Evolutionary conservation across 2,888 invertebrate species (phyloP).

Genomic region (Bellardia bayeri): DNA sequence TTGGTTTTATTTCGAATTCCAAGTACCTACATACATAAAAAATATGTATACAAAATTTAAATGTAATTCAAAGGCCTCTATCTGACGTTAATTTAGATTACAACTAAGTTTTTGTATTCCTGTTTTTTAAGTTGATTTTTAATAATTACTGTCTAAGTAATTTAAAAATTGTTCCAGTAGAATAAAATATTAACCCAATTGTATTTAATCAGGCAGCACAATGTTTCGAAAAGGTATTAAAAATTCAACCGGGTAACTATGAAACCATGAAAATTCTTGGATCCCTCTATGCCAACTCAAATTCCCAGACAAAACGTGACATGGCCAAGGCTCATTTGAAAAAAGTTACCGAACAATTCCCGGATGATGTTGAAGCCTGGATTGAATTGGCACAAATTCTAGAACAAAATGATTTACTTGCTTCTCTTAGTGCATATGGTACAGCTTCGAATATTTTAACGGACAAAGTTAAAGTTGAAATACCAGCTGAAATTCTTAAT

Average conservation of each 20-base stretch:
- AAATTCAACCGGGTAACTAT: slow-evolving; percentile 98
- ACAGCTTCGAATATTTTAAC: slow-evolving; percentile 96
- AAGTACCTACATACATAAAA: too few relatives aligned
- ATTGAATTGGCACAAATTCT: slow-evolving; percentile 99
- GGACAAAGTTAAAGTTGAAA: slow-evolving; percentile 96
- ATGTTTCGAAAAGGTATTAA: slow-evolving; percentile 99
- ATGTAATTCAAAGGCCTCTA: too few relatives aligned
- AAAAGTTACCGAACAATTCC: slow-evolving; percentile 98
- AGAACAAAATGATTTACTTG: slow-evolving; percentile 96
- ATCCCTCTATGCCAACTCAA: slow-evolving; percentile 96
- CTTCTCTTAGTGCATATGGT: slow-evolving; percentile 95
- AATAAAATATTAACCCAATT: neutral
- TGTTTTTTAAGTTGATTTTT: too few relatives aligned
- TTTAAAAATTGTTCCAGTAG: too few relatives aligned
- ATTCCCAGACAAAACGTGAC: slow-evolving; percentile 95
- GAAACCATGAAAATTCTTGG: slow-evolving; percentile 99
- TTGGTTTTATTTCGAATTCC: too few relatives aligned
- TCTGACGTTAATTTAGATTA: too few relatives aligned
- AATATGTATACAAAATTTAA: too few relatives aligned
- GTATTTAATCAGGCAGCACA: slow-evolving; percentile 91
- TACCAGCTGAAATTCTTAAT: slow-evolving; percentile 98
- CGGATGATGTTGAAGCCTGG: slow-evolving; percentile 99
- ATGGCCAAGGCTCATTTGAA: slow-evolving; percentile 97
- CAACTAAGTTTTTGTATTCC: too few relatives aligned
- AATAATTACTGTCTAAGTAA: too few relatives aligned